Base-by-base conservation (phyloP, 2,797 vertebrate species). In the Clarias fuscus region DNA sequence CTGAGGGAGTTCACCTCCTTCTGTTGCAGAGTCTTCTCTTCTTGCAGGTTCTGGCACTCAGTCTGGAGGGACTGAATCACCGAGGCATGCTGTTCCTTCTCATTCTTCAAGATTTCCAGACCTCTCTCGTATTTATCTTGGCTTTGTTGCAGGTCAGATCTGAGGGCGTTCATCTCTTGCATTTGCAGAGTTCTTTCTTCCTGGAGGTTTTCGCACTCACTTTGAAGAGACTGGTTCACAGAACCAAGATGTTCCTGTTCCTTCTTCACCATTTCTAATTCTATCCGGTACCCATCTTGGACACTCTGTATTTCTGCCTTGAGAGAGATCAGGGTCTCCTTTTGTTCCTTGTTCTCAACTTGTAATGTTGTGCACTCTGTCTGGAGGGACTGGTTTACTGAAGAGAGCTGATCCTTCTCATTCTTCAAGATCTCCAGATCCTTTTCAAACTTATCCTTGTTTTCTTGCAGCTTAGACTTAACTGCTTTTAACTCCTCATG, bases 401-500 rank as follows among this genome's bases (percentile, higher is more conserved):
- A 53, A 14, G 48, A 13, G 48, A 53, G 48, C 56, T 76, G 7
- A 7, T 86, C 61, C 8, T 83, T 82, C 22, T 82, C 71, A 30
- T 59, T 75, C 22, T 76, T 82, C 7, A 82, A 3, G 7, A 43
- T 24, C 68, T 82, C 71, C 5, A 86, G 8, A 3, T 76, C 71
- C 48, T 20, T 18, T 24, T 59, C 14, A 6, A 68, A 67, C 33
- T 6, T 30, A 67, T 75, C 62, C 76, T 58, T 30, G 8, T 43
- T 58, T 20, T 13, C 76, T 24, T 82, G 79, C 43, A 82, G 43
- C 22, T 86, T 48, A 43, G 24, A 61, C 37, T 67, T 65, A 11
- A 67, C 30, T 4, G 43, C 43, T 40, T 61, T 75, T 27, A 86
- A 87, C 0, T 5, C 18, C 27, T 91, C 88, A 56, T 48, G 91